Evolutionary conservation across 2,113 vertebrate species (phyloP).

Genomic region (Camelus dromedarius): DNA sequence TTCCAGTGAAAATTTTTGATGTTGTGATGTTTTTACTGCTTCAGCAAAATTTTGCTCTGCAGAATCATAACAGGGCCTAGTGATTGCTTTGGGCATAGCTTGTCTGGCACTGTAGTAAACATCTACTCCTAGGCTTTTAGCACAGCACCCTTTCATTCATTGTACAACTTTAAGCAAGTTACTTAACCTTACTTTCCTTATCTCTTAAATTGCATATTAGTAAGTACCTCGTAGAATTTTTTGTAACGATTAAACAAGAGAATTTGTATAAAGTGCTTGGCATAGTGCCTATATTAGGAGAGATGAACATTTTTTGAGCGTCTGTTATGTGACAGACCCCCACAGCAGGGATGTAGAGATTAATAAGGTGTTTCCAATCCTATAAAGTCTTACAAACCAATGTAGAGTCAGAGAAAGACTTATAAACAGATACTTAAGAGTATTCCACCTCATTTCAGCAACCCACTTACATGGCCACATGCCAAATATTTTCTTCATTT

Average conservation of each 20-base stretch:
- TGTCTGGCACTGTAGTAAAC: background rate
- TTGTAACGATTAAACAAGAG: conserved; percentile 44
- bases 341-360: background rate
- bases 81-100: background rate
- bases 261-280: background rate
- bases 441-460: background rate
- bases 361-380: background rate
- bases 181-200: conserved; percentile 52
- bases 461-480: background rate
- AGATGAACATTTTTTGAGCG: background rate
- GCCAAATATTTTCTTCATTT: conserved; percentile 20
- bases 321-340: background rate
- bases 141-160: conserved; percentile 8
- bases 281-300: background rate
- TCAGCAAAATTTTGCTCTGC: conserved; percentile 50
- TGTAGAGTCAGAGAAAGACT: background rate
- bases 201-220: conserved; percentile 28
- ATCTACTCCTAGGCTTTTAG: conserved; percentile 29
- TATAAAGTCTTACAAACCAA: background rate
- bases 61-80: conserved; percentile 12
- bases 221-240: background rate
- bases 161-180: conserved; percentile 54
- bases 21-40: conserved; percentile 26
- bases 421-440: background rate
- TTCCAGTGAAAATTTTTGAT: conserved; percentile 42